A percentile compares a stretch with the other conserved stretches of the same genome.
These are phyloP conservation scores for Chloroclystis v-ata DNA, from an alignment of 2,888 invertebrate genomes.

Conservation along the genomic window DNA sequence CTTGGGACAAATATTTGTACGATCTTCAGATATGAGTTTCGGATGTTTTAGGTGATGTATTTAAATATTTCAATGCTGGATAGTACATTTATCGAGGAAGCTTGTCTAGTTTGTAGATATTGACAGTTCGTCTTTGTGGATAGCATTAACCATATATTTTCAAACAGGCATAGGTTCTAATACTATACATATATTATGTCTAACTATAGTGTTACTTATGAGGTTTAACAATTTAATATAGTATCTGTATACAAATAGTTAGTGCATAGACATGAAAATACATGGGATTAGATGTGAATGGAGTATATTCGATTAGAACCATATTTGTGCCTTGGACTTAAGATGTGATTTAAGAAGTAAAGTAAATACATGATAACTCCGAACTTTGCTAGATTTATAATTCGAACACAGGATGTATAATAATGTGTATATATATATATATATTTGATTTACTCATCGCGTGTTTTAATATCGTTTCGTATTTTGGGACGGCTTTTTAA, in stretches of 20 bases:
- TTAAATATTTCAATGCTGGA: no score
- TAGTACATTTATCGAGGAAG: no score
- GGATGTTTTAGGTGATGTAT: no score
- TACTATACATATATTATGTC: conserved; percentile 13
- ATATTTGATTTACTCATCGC: no score
- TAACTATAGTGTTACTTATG: conserved; percentile 12
- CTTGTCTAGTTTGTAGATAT: no score
- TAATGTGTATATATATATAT: no score
- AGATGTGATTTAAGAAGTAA: conserved; percentile 56
- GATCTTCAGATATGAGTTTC: no score
- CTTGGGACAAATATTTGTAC: no score
- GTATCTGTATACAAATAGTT: conserved; percentile 24
- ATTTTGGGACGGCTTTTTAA: no score
- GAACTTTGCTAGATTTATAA: conserved; percentile 34
- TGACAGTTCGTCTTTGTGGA: no score
- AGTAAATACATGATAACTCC: conserved; percentile 37
- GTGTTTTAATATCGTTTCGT: no score
- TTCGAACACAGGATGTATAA: conserved; percentile 30
- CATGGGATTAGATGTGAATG: conserved; percentile 41
- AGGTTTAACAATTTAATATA: conserved; percentile 11
- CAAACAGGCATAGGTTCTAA: conserved; percentile 19
- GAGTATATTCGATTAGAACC: conserved; percentile 54
- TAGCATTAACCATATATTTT: no score
- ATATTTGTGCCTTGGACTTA: conserved; percentile 73
- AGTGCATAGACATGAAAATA: conserved; percentile 21